Base-by-base conservation (phyloP, 2,888 invertebrate species). In the Cartodere bifasciata region DNA sequence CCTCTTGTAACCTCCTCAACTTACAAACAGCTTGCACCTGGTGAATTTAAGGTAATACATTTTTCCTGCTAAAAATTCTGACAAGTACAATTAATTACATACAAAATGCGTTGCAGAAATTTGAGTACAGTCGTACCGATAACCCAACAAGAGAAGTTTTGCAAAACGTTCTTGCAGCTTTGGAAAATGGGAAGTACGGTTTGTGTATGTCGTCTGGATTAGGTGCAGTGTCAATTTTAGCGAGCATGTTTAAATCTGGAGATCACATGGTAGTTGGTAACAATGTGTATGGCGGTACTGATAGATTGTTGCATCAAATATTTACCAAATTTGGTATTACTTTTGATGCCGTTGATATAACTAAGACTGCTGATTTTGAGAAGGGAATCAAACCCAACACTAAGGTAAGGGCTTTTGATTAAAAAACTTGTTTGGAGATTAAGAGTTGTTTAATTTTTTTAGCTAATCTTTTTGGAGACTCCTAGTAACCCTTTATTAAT, bases 401-500 rank as follows among this genome's bases (percentile, higher is more conserved):
- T 3, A 92, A 85, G 72, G 88, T 87, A 55, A 52, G 41, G n/a
- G n/a, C n/a, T n/a, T n/a, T n/a, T n/a, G n/a, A n/a, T n/a, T n/a
- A n/a, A n/a, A n/a, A n/a, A n/a, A n/a, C n/a, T n/a, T n/a, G n/a
- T n/a, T n/a, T n/a, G n/a, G n/a, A n/a, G n/a, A n/a, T n/a, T n/a
- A n/a, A n/a, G n/a, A n/a, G n/a, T n/a, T n/a, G n/a, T n/a, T n/a
- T n/a, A 13, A 2, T 35, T 29, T 23, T 37, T 32, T 27, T 48
- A 82, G 81, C 63, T 85, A 60, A 67, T 97, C 22, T 97, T 94
- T 94, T 59, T 94, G 37, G 97, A 97, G 61, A 81, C 86, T 0
- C 95, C 95, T 1, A 91, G 94, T n/a, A 97, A 97, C 64, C 97
- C 97, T 0, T 63, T 83, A 5, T 58, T 95, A 43, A 88, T 88